Percentiles rank a stretch among this genome's conserved stretches.
Evolutionary conservation across 1,140 invertebrate genomes (phyloP).

Genomic region (Babylonia areolata): DNA sequence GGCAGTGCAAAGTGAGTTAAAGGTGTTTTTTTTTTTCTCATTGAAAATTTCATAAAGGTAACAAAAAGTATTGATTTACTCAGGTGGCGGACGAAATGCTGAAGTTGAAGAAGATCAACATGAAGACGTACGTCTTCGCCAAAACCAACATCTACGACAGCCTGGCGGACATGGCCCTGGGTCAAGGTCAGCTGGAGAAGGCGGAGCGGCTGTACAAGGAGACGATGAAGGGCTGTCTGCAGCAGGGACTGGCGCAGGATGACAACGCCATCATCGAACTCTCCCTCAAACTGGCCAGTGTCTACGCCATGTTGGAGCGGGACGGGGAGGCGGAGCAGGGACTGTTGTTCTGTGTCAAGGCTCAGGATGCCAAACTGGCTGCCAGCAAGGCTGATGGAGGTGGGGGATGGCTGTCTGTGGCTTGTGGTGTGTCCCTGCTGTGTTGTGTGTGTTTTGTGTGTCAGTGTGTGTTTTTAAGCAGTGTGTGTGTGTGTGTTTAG

Average conservation of each 20-base stretch:
- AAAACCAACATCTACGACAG: slow-evolving; percentile 92
- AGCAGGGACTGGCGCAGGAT: slow-evolving; percentile 82
- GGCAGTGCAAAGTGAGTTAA: no score
- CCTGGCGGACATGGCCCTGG: slow-evolving; percentile 92
- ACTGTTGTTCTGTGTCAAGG: slow-evolving; percentile 85
- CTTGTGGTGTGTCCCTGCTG: no score
- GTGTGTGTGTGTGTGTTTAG: no score
- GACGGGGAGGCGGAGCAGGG: slow-evolving; percentile 84
- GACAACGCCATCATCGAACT: slow-evolving; percentile 87
- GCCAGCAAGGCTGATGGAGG: slow-evolving; percentile 40
- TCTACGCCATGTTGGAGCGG: slow-evolving; percentile 80
- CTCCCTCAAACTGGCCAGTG: slow-evolving; percentile 80
- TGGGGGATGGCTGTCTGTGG: not conserved
- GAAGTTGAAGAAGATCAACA: slow-evolving; percentile 54
- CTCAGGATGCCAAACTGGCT: slow-evolving; percentile 80
- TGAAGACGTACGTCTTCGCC: slow-evolving; percentile 78
- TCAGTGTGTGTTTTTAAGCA: no score
- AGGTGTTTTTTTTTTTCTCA: no score
- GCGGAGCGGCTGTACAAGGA: slow-evolving; percentile 89
- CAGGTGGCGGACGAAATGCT: slow-evolving; percentile 52
- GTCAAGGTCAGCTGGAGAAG: slow-evolving; percentile 85
- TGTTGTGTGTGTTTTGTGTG: no score
- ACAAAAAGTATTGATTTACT: not conserved
- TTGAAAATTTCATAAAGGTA: no score
- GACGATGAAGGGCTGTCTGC: slow-evolving; percentile 84